phyloP scores from a whole-genome alignment of 2,797 vertebrate genomes.

The Melanotaenia parkinsoni region DNA sequence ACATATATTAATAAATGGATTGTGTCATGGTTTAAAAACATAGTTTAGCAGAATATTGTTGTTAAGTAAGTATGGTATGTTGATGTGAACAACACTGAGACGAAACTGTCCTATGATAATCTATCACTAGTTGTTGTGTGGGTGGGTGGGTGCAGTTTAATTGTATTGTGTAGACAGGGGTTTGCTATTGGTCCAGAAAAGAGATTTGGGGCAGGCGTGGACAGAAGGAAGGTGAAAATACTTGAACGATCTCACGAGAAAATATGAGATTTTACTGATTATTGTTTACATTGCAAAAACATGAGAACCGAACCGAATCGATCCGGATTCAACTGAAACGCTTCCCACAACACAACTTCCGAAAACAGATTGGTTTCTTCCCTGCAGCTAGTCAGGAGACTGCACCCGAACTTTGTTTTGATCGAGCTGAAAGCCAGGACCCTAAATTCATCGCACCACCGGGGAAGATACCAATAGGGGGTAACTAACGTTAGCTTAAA shows the following conservation, averaged over 20 bases:
- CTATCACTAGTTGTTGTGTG: constrained; percentile 32
- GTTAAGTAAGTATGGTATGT: constrained; percentile 25
- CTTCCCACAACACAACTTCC: constrained; percentile 61
- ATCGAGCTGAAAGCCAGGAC: constrained; percentile 66
- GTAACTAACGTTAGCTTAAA: constrained; percentile 61
- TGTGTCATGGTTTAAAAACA: neutral
- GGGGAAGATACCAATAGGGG: constrained; percentile 59
- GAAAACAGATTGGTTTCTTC: constrained; percentile 55
- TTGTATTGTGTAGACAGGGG: constrained; percentile 58
- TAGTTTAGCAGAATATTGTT: neutral
- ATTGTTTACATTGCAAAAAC: constrained; percentile 92
- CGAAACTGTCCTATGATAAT: constrained; percentile 61
- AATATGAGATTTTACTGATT: constrained; percentile 91
- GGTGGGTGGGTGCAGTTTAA: constrained; percentile 68
- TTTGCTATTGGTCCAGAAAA: constrained; percentile 70
- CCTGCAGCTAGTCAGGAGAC: constrained; percentile 57
- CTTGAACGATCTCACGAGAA: constrained; percentile 91
- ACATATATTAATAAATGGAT: neutral
- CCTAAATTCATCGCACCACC: constrained; percentile 70
- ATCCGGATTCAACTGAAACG: constrained; percentile 86
- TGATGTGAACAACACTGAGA: constrained; percentile 38
- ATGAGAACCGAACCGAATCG: constrained; percentile 90
- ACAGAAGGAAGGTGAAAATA: constrained; percentile 74
- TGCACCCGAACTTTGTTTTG: constrained; percentile 77
- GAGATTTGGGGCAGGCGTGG: constrained; percentile 77